Conservation (phyloP, 2,888 invertebrate species). For the Laothoe populi region DNA sequence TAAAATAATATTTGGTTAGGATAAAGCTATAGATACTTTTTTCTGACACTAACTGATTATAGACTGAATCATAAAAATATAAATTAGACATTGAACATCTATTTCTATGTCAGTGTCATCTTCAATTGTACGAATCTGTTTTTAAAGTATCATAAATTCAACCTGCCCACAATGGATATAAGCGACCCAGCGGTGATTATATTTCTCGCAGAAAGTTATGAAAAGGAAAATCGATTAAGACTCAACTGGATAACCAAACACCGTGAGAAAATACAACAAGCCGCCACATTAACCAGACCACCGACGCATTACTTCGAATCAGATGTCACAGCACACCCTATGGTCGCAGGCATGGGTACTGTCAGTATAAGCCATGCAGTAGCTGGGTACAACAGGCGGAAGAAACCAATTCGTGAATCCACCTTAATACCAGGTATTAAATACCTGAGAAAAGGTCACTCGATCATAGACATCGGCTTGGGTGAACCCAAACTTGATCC, state of each 20-base stretch:
- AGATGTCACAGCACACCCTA: slow-evolving; percentile 55
- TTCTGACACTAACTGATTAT: not conserved
- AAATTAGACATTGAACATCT: too few relatives aligned
- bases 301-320: slow-evolving; percentile 57
- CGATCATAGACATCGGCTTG: slow-evolving; percentile 53
- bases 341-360: slow-evolving; percentile 54
- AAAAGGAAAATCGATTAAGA: slow-evolving; percentile 57
- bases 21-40: too few relatives aligned
- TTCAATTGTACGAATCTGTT: not conserved
- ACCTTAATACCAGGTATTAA: slow-evolving; percentile 49
- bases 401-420: slow-evolving; percentile 49
- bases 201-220: slow-evolving; percentile 58
- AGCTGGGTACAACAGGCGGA: slow-evolving; percentile 49
- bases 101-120: not conserved
- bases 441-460: slow-evolving; percentile 50
- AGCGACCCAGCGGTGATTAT: slow-evolving; percentile 57
- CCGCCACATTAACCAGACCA: slow-evolving; percentile 54
- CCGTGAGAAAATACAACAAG: slow-evolving; percentile 47
- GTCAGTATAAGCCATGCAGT: slow-evolving; percentile 54
- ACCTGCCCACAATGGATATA: slow-evolving; percentile 58
- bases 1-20: too few relatives aligned
- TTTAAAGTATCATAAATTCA: slow-evolving; percentile 23
- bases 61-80: not conserved
- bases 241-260: slow-evolving; percentile 58
- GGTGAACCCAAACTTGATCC: slow-evolving; percentile 56